A percentile compares a stretch with the other conserved stretches of the same genome.
These are phyloP conservation scores for Nyctibius grandis DNA, from an alignment of 2,797 vertebrate genomes.

Conservation along the genomic window DNA sequence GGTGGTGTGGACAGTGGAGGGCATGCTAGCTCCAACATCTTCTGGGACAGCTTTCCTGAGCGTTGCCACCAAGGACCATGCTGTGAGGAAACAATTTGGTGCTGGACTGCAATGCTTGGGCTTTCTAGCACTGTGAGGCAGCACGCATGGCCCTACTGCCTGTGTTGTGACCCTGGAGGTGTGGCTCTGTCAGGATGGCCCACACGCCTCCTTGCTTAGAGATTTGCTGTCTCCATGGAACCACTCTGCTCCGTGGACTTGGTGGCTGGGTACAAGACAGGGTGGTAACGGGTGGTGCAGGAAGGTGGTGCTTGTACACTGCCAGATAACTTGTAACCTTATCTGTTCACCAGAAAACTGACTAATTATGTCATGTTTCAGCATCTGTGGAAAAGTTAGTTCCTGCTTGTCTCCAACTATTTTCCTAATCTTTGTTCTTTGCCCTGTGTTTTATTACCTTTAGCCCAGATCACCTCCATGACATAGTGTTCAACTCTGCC, in stretches of 20 bases:
- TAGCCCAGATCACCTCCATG: neutral
- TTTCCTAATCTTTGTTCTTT: neutral
- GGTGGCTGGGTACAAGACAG: neutral
- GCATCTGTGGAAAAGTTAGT: neutral
- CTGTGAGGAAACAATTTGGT: neutral
- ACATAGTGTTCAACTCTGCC: neutral
- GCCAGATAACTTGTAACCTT: neutral
- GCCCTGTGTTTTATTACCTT: neutral
- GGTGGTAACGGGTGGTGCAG: neutral
- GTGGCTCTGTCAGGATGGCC: rapidly evolving
- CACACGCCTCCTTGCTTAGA: neutral
- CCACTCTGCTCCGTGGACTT: neutral
- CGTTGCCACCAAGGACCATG: neutral
- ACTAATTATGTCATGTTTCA: neutral
- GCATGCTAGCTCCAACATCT: neutral
- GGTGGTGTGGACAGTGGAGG: neutral
- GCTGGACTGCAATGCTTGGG: neutral
- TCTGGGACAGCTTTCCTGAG: neutral
- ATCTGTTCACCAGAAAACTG: neutral
- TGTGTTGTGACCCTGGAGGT: neutral
- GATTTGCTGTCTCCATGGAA: neutral
- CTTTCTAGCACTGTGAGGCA: neutral
- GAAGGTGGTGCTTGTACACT: neutral
- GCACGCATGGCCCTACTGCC: neutral
- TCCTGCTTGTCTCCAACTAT: neutral